Evolutionary conservation across 2,113 vertebrate species (phyloP).

Genomic region (Zosterops lateralis): DNA sequence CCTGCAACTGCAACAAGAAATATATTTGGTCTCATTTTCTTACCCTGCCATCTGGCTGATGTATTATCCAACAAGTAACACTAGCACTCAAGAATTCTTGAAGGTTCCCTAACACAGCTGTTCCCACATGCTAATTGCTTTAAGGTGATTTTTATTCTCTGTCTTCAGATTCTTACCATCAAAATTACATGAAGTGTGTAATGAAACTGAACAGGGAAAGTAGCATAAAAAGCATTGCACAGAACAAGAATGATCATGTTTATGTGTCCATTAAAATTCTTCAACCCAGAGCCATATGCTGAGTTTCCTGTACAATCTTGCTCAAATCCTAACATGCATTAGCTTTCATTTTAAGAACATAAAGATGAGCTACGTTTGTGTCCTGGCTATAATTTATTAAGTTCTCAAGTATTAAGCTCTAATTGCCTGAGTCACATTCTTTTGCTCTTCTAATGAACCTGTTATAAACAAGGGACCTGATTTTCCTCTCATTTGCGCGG

Average conservation of each 20-base stretch:
- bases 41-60: slow-evolving; percentile 37
- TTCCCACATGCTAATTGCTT: slow-evolving; percentile 42
- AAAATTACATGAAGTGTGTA: slow-evolving; percentile 39
- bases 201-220: slow-evolving; percentile 42
- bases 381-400: slow-evolving; percentile 35
- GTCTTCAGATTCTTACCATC: slow-evolving; percentile 50
- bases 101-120: slow-evolving; percentile 47
- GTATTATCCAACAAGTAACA: slow-evolving; percentile 35
- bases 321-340: slow-evolving; percentile 25
- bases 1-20: background rate
- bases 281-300: slow-evolving; percentile 29
- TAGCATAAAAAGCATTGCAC: background rate
- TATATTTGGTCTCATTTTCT: slow-evolving; percentile 25
- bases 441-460: slow-evolving; percentile 54
- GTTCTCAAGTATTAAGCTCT: slow-evolving; percentile 47
- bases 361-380: slow-evolving; percentile 1
- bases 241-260: slow-evolving; percentile 54
- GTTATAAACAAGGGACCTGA: slow-evolving; percentile 19
- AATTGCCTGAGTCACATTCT: slow-evolving; percentile 43
- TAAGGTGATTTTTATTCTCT: slow-evolving; percentile 39
- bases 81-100: slow-evolving; percentile 16
- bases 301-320: slow-evolving; percentile 46
- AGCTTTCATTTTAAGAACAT: slow-evolving; percentile 38
- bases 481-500: background rate
- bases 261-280: slow-evolving; percentile 53